Conservation (phyloP, 2,797 vertebrate genomes). For the Onychomys arenicola region DNA sequence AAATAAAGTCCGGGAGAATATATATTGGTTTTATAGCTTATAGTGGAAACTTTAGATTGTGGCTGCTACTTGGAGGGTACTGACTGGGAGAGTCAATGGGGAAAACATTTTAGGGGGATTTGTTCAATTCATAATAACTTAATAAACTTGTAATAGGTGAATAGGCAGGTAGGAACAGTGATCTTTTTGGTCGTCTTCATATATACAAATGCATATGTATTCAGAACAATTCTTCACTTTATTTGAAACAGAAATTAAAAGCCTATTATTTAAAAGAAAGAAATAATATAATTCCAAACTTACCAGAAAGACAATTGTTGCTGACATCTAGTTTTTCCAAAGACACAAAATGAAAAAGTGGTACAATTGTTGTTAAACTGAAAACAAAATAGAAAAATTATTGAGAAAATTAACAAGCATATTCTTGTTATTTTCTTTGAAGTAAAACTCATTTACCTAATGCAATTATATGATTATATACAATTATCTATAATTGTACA, state of each 20-base stretch:
- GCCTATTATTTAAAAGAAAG: background rate
- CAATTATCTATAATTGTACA: background rate
- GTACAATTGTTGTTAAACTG: conserved; percentile 92
- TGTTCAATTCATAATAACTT: background rate
- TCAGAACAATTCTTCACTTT: background rate
- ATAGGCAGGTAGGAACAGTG: background rate
- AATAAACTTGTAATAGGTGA: background rate
- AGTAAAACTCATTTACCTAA: background rate
- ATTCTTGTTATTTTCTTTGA: conserved; percentile 4
- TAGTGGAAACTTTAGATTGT: background rate
- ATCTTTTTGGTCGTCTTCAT: background rate
- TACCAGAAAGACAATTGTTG: conserved; percentile 96
- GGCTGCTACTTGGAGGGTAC: background rate
- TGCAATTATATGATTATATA: background rate
- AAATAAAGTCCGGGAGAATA: background rate
- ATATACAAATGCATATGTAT: background rate
- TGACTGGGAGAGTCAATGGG: too few relatives aligned
- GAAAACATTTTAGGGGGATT: background rate
- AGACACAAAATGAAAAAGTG: conserved; percentile 91
- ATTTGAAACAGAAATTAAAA: conserved; percentile 41
- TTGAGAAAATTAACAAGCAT: conserved; percentile 22
- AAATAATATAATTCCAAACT: conserved; percentile 76
- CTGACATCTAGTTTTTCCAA: conserved; percentile 92
- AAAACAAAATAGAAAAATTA: conserved; percentile 75
- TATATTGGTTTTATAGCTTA: background rate